Evolutionary conservation across 2,113 vertebrate species (phyloP).

Genomic region (Suncus etruscus): DNA sequence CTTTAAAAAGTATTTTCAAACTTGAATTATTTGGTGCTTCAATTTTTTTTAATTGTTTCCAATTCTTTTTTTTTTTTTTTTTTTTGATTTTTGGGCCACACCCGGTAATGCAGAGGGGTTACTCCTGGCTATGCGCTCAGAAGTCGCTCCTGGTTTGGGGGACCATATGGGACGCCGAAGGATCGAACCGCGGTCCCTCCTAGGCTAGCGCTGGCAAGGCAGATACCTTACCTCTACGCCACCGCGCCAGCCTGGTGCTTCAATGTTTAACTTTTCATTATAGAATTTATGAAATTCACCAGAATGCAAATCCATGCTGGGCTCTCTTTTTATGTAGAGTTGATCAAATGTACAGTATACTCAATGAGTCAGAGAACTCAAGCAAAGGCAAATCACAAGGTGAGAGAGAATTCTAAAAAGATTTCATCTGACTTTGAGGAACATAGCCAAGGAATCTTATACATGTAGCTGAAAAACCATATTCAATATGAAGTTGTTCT

Average conservation of each 20-base stretch:
- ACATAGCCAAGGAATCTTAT: not conserved
- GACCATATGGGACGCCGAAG: no score
- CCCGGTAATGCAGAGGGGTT: no score
- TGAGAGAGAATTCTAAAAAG: conserved; percentile 40
- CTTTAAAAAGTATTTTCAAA: conserved; percentile 10
- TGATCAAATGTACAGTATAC: conserved; percentile 28
- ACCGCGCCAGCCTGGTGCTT: no score
- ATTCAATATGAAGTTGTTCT: conserved; percentile 21
- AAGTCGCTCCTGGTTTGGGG: no score
- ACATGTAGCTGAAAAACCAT: conserved; percentile 13
- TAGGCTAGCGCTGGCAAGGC: no score
- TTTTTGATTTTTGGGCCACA: no score
- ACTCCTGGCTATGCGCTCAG: no score
- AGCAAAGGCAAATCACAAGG: conserved; percentile 1
- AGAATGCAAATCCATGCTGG: conserved; percentile 46
- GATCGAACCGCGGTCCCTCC: no score
- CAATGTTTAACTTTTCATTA: conserved; percentile 51
- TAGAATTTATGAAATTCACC: conserved; percentile 36
- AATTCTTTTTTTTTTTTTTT: no score
- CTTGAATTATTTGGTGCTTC: conserved; percentile 55
- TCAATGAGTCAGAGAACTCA: conserved; percentile 3
- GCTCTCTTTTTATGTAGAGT: not conserved
- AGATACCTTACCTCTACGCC: no score
- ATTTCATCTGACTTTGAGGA: not conserved
- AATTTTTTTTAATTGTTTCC: no score